Evolutionary conservation across 2,888 invertebrate genomes (phyloP), one percentile per base, ranked within the genome.

Genomic region (Cerceris rybyensis): DNA sequence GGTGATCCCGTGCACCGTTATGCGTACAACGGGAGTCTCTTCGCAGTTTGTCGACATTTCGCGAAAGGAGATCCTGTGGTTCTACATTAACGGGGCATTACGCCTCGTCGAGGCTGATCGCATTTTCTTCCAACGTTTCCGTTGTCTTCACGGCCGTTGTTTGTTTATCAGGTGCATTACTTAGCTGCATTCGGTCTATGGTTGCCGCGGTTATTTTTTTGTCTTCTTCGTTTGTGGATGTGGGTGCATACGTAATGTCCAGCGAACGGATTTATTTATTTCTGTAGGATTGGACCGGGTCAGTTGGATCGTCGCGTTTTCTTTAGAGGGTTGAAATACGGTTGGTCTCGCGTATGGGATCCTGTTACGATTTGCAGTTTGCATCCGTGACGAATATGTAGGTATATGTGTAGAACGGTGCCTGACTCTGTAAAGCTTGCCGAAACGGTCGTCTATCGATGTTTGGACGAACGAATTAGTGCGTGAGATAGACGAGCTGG

Each of bases 401-500:
- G 43, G 42, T 42, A 42, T 77, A 80, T 83, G 80, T 75, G 78
- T 79, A 14, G 28, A 28, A 28, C 28, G 28, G 28, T 28, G 28
- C 28, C 28, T 28, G 28, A 28, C 46, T 8, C 9, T 52, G 7
- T 59, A 69, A 80, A 58, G 63, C 50, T n/a, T 78, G 80, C 79
- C 80, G 80, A 85, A 83, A 85, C 81, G 78, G 80, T 84, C 79
- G 77, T 67, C 76, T 67, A 39, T 68, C 63, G 50, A 73, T n/a
- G 39, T 49, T 63, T 17, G n/a, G 52, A 52, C 13, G 75, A 69
- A 78, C 75, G 75, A 78, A 71, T 71, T 50, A 52, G 42, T 60
- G 80, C 86, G 84, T 84, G 88, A 90, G 86, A 83, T 85, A 84
- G 86, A 87, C 86, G 86, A 89, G 89, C 88, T 89, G 90, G 87